A percentile compares a stretch with the other conserved stretches of the same genome.
These are phyloP conservation scores for Anolis apletophallus DNA, from an alignment of 2,797 vertebrate genomes.

Conservation along the genomic window DNA sequence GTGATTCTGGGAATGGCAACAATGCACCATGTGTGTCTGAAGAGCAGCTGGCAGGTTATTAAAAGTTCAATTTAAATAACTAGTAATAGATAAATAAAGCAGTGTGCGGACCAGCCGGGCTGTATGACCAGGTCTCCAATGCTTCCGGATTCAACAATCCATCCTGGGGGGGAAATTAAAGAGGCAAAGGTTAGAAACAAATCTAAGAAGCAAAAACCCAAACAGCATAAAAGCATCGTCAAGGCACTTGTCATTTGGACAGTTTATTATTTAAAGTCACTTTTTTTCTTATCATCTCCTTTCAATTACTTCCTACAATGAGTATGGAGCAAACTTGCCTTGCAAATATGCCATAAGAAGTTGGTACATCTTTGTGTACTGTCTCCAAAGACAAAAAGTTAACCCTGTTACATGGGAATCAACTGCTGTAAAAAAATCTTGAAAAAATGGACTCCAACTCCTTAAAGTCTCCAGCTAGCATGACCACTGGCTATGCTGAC, in stretches of 20 bases:
- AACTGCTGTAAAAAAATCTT: conserved; percentile 12
- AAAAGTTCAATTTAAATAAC: conserved; percentile 88
- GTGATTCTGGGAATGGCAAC: conserved; percentile 92
- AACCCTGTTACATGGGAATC: conserved; percentile 13
- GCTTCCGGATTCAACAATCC: conserved; percentile 87
- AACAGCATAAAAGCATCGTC: conserved; percentile 50
- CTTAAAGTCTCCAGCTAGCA: neutral
- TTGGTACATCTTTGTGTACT: neutral
- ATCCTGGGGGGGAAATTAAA: conserved; percentile 76
- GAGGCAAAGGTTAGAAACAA: conserved; percentile 66
- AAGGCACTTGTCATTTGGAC: conserved; percentile 50
- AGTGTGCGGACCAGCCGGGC: conserved; percentile 72
- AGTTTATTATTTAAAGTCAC: conserved; percentile 3
- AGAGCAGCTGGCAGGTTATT: conserved; percentile 92
- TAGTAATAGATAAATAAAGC: conserved; percentile 79
- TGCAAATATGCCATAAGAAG: conserved; percentile 26
- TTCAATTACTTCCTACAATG: neutral
- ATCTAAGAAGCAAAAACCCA: conserved; percentile 36
- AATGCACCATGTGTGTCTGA: conserved; percentile 98
- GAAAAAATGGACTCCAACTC: neutral
- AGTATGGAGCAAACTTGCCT: neutral
- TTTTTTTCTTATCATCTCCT: neutral
- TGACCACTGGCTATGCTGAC: neutral
- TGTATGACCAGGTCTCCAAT: conserved; percentile 78
- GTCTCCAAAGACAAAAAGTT: conserved; percentile 15